phyloP scores from a whole-genome alignment of 2,113 vertebrate species.

The Leucoraja erinaceus region DNA sequence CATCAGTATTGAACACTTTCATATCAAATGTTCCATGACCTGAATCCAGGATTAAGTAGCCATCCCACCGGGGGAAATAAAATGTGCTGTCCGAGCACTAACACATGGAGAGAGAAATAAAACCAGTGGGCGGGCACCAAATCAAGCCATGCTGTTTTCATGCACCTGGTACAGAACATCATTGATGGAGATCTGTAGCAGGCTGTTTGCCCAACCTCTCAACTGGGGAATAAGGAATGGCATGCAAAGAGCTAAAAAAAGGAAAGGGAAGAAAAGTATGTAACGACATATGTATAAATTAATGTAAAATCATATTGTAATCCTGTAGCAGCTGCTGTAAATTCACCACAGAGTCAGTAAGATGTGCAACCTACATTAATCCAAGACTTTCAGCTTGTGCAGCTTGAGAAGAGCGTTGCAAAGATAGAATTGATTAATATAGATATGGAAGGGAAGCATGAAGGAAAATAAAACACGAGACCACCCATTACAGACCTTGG shows the following conservation, averaged over 20 bases:
- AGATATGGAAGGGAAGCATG: neutral
- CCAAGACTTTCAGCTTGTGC: neutral
- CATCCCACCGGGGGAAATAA: neutral
- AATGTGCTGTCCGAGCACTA: neutral
- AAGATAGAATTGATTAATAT: neutral
- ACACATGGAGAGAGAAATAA: neutral
- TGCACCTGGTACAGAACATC: conserved; percentile 11
- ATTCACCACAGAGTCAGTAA: neutral
- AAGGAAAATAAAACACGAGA: neutral
- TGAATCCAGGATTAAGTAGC: neutral
- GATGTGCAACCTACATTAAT: neutral
- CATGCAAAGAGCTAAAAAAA: neutral
- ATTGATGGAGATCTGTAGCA: neutral
- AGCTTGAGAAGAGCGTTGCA: neutral
- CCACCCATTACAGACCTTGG: no score
- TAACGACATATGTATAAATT: neutral
- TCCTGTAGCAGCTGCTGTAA: neutral
- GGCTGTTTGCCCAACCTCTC: neutral
- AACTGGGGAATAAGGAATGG: neutral
- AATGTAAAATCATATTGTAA: conserved; percentile 25
- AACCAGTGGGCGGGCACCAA: neutral
- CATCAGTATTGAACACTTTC: neutral
- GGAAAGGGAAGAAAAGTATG: conserved; percentile 14
- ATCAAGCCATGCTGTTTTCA: neutral
- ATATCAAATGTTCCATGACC: neutral